Evolutionary conservation across 2,888 invertebrate genomes (phyloP).

Genomic region (Lithophane leautieri): DNA sequence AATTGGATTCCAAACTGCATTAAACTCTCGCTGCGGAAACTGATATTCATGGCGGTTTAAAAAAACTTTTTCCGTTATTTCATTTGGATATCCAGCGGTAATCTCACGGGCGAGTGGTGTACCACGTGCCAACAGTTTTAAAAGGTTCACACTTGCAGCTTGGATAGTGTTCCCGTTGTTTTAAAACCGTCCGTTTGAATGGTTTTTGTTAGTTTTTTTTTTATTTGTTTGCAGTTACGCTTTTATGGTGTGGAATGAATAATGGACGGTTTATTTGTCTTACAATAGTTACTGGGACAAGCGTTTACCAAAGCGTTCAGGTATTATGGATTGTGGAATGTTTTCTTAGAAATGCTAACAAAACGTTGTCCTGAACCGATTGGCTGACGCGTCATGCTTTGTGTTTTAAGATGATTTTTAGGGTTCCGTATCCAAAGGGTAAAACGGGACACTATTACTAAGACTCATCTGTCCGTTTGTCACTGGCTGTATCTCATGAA

Average conservation of each 20-base stretch:
- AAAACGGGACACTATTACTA: too few species aligned
- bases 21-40: slow-evolving; percentile 38
- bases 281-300: slow-evolving; percentile 21
- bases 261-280: slow-evolving; percentile 31
- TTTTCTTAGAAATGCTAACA: background rate
- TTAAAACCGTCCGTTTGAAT: slow-evolving; percentile 18
- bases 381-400: background rate
- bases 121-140: slow-evolving; percentile 59
- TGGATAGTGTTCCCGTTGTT: slow-evolving; percentile 39
- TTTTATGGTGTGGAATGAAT: slow-evolving; percentile 33
- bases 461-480: too few species aligned
- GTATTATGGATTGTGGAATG: background rate
- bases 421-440: too few species aligned
- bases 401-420: background rate
- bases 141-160: slow-evolving; percentile 45
- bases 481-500: too few species aligned
- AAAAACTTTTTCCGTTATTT: slow-evolving; percentile 32
- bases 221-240: slow-evolving; percentile 9
- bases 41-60: slow-evolving; percentile 32
- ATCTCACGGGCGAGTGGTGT: slow-evolving; percentile 40
- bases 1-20: slow-evolving; percentile 55
- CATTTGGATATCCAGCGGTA: slow-evolving; percentile 41
- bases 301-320: slow-evolving; percentile 2
- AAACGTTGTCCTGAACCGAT: background rate
- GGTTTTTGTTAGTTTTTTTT: slow-evolving; percentile 26